Percentiles rank a stretch among this genome's conserved stretches.
Conservation (phyloP, 1,140 invertebrate species). For the Euura lappo region DNA sequence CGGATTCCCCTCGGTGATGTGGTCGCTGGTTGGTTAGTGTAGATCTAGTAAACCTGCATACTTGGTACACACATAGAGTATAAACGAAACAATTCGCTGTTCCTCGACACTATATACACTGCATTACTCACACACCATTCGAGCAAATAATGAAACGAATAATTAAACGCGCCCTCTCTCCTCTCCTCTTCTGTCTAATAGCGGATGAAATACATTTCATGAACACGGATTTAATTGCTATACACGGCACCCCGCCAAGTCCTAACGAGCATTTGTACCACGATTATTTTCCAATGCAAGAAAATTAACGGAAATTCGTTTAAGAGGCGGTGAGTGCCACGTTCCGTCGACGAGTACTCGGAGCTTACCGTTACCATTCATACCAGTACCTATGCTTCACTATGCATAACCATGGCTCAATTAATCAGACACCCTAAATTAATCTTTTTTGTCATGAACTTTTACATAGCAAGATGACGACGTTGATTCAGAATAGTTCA, state of each 20-base stretch:
- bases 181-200: neutral
- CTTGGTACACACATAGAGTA: neutral
- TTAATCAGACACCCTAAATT: too few species aligned
- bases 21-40: neutral
- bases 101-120: neutral
- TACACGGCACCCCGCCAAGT: neutral
- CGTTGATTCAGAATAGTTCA: too few species aligned
- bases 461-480: too few species aligned
- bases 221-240: neutral
- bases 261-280: neutral
- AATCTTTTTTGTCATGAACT: too few species aligned
- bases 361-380: neutral
- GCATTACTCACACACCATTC: neutral
- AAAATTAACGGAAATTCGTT: neutral
- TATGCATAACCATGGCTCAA: too few species aligned
- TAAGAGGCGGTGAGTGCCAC: neutral
- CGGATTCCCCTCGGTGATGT: neutral
- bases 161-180: neutral
- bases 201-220: neutral
- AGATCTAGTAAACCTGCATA: too few species aligned
- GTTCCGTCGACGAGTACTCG: neutral
- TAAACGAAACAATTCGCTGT: neutral
- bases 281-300: neutral
- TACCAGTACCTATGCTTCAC: too few species aligned
- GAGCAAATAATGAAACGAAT: slow-evolving; percentile 1